Evolutionary conservation across 2,797 vertebrate species (phyloP).

Genomic region (Catamblyrhynchus diadema): DNA sequence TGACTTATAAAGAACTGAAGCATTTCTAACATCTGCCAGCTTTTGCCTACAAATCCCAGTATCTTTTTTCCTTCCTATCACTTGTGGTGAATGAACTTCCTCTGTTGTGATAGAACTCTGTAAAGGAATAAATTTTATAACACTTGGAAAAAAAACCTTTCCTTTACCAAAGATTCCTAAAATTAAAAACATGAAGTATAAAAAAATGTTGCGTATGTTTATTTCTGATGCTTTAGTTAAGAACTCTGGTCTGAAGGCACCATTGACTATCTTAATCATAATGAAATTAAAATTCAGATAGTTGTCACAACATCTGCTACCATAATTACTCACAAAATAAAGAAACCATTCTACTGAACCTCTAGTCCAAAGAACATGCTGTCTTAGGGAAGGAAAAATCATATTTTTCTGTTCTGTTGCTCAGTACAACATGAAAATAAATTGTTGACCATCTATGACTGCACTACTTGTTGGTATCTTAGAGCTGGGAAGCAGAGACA

Average conservation of each 20-base stretch:
- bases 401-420: not conserved
- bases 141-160: not conserved
- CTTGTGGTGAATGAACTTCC: conserved; percentile 27
- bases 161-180: not conserved
- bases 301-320: not conserved
- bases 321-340: not conserved
- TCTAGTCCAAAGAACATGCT: not conserved
- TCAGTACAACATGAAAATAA: not conserved
- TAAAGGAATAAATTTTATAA: not conserved
- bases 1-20: conserved; percentile 62
- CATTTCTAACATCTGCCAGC: conserved; percentile 62
- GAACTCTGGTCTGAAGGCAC: not conserved
- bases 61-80: not conserved
- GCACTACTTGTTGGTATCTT: not conserved
- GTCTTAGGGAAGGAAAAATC: not conserved
- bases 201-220: not conserved
- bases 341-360: not conserved
- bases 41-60: conserved; percentile 59
- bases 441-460: not conserved
- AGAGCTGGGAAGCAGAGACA: not conserved
- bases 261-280: not conserved
- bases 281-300: not conserved
- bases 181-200: not conserved
- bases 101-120: conserved; percentile 6
- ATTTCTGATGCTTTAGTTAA: not conserved